Conservation (phyloP, 2,888 invertebrate genomes). For the Pyrrhosoma nymphula region DNA sequence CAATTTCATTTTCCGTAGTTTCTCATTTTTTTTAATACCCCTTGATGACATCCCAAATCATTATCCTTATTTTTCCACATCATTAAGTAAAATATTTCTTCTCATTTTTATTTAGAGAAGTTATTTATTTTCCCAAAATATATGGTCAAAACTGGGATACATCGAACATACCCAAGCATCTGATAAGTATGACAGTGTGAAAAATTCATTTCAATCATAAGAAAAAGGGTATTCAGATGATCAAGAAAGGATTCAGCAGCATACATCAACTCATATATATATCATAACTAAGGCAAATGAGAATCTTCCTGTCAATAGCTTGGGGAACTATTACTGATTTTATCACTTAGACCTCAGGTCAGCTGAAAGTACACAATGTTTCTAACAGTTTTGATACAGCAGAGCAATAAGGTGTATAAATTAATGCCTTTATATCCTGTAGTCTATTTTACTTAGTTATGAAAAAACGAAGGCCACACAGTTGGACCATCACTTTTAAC, state of each 20-base stretch:
- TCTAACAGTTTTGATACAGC: neutral
- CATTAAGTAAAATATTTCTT: no score
- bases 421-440: neutral
- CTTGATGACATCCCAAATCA: no score
- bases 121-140: no score
- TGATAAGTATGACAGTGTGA: no score
- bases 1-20: no score
- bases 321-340: neutral
- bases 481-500: neutral
- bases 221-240: neutral
- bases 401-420: neutral
- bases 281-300: neutral
- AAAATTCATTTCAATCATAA: no score
- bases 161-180: no score
- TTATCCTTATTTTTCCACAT: no score
- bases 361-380: neutral
- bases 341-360: neutral
- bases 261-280: neutral
- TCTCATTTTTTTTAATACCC: no score
- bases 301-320: neutral
- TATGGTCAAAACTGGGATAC: no score
- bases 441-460: neutral
- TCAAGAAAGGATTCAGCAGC: neutral
- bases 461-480: neutral
- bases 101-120: no score